Evolutionary conservation across 2,888 invertebrate genomes (phyloP), one percentile per base, ranked within the genome.

Genomic region (Iphiclides podalirius): DNA sequence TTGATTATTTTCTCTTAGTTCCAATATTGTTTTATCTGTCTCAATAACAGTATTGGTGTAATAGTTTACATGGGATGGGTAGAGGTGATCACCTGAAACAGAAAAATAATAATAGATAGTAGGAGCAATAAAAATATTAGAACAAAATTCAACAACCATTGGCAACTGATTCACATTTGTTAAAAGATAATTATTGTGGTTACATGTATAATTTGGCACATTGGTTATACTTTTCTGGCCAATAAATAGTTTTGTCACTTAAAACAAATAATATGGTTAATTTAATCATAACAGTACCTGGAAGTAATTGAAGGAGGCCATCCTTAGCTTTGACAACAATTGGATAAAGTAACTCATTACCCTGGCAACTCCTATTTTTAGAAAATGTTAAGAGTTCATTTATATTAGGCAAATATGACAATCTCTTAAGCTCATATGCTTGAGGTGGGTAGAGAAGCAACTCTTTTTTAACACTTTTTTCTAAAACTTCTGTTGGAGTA

Each of bases 381-480:
- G 93, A 91, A 74, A 93, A 93, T 31, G 85, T 62, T 6, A 90
- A 64, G 15, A 96, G 75, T 43, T 91, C 67, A 1, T 92, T 88
- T 40, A 93, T 72, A 38, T 90, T 84, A 4, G 72, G 63, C 57
- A 93, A 90, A 53, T 90, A 88, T 0, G 88, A 72, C 15, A 95
- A 76, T 41, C 93, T 89, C 8, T 88, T 86, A 1, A 95, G 72
- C 79, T 96, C 96, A 70, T 95, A 95, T 42, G 90, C 74, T 75
- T 96, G 96, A 0, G 96, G 96, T 1, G 94, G 93, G 38, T 93
- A 92, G 9, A 96, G 65, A 46, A 77, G 67, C 14, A 91, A 63
- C 52, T 87, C 70, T 15, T 75, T 70, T 4, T 72, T 70, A n/a
- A 57, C 59, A 55, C 81, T 81, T 34, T 72, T 71, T 20, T 76